Base-by-base conservation (phyloP, 2,888 invertebrate species). In the Drosophila prostipennis region DNA sequence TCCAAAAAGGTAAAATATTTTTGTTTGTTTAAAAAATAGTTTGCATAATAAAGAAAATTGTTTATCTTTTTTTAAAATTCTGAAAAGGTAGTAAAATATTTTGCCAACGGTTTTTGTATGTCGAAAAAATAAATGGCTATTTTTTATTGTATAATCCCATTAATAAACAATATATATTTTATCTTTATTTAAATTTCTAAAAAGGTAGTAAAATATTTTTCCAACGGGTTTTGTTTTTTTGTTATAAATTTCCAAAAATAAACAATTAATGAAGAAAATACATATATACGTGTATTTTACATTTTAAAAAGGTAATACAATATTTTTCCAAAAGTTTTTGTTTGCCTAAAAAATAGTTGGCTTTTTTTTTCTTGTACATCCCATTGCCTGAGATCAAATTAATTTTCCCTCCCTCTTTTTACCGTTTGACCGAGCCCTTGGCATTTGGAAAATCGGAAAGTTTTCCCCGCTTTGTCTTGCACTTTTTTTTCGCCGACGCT, bases 391-490 rank as follows among this genome's bases (percentile, higher is more conserved):
- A 34, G 52, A 23, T 65, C 16, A 54, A 55, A 65, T 72, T 46
- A 55, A 74, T 73, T 70, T 54, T 49, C 54, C 48, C 37, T 45
- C 59, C 51, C 57, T 58, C 37, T 26, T 67, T 48, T 73, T 73
- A 13, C 48, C 77, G 61, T 67, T 69, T 82, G 72, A 71, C 63
- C 82, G 74, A 60, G 67, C 59, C 34, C 46, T 59, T 75, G 83
- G 86, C 70, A 87, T 85, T 63, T 74, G 70, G 45, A 48, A 48
- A 48, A 11, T 45, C 52, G 48, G 43, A 78, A 77, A 68, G 59
- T 73, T 59, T 55, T 46, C 29, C 34, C 23, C 34, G 23, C 54
- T 48, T 39, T 53, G 39, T 59, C 64, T 63, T 63, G 16, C 16
- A 32, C 3, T 14, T 59, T 51, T 63, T 51, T 60, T 34, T 59